These are phyloP conservation scores for Gasteruption jaculator DNA, from an alignment of 2,888 invertebrate species.

Conservation along the genomic window DNA sequence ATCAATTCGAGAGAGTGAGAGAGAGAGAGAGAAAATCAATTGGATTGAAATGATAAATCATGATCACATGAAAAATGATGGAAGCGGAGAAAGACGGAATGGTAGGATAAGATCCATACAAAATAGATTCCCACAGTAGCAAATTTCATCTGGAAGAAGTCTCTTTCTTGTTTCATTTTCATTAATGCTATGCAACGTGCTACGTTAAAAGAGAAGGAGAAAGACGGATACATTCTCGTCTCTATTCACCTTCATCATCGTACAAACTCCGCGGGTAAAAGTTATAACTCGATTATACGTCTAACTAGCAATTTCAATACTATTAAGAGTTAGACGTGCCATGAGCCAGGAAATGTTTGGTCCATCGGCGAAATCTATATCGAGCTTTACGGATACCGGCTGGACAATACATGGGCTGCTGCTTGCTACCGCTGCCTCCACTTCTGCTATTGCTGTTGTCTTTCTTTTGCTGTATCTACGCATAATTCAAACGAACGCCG, in stretches of 20 bases:
- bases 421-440: constrained; percentile 11
- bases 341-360: constrained; percentile 30
- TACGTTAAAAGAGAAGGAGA: too few relatives aligned
- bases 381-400: constrained; percentile 17
- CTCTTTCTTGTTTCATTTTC: too few relatives aligned
- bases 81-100: too few relatives aligned
- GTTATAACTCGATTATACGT: constrained; percentile 48
- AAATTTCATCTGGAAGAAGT: background rate
- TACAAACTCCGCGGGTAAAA: constrained; percentile 44
- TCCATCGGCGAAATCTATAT: constrained; percentile 30
- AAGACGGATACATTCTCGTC: too few relatives aligned
- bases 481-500: constrained; percentile 42
- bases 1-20: too few relatives aligned
- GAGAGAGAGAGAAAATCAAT: too few relatives aligned
- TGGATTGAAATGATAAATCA: too few relatives aligned
- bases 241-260: constrained; percentile 37
- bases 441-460: too few relatives aligned
- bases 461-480: constrained; percentile 33
- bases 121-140: constrained; percentile 15
- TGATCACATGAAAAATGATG: too few relatives aligned
- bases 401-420: constrained; percentile 38
- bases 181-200: too few relatives aligned
- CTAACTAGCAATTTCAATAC: constrained; percentile 49
- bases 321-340: constrained; percentile 38
- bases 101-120: background rate